Conservation (phyloP, 2,113 vertebrate genomes). For the Actenoides hombroni region DNA sequence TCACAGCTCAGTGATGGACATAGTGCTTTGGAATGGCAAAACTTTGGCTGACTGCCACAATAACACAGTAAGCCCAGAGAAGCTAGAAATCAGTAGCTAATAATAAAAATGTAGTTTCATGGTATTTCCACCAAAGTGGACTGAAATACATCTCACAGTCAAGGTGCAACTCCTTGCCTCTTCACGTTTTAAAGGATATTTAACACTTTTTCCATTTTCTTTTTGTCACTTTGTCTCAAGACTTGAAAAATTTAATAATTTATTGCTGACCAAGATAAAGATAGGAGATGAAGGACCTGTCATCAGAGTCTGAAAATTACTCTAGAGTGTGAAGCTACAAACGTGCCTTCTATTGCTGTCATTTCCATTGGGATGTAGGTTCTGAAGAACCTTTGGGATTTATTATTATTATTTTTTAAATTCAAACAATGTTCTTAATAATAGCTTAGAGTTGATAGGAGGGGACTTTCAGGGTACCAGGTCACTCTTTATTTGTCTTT, state of each 20-base stretch:
- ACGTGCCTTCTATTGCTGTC: not conserved
- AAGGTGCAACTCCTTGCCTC: not conserved
- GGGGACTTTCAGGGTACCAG: not conserved
- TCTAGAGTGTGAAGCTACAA: not conserved
- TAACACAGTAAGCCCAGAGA: not conserved
- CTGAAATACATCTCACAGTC: not conserved
- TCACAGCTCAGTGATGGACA: conserved; percentile 35
- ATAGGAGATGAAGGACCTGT: not conserved
- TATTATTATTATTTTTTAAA: not conserved
- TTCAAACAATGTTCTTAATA: not conserved
- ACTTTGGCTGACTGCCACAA: conserved; percentile 18
- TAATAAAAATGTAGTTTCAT: conserved; percentile 15
- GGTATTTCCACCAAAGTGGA: not conserved
- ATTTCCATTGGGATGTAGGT: not conserved
- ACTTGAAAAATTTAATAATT: not conserved
- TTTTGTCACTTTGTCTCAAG: not conserved
- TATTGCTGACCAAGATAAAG: not conserved
- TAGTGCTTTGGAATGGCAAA: conserved; percentile 9
- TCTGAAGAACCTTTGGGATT: not conserved
- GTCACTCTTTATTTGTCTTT: not conserved
- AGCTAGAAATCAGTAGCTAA: not conserved
- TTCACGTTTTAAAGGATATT: not conserved
- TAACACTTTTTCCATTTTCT: not conserved
- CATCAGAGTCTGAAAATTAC: not conserved
- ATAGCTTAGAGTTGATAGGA: not conserved